Conservation (phyloP, 1,140 invertebrate genomes). For the Aphaenogaster rudis region DNA sequence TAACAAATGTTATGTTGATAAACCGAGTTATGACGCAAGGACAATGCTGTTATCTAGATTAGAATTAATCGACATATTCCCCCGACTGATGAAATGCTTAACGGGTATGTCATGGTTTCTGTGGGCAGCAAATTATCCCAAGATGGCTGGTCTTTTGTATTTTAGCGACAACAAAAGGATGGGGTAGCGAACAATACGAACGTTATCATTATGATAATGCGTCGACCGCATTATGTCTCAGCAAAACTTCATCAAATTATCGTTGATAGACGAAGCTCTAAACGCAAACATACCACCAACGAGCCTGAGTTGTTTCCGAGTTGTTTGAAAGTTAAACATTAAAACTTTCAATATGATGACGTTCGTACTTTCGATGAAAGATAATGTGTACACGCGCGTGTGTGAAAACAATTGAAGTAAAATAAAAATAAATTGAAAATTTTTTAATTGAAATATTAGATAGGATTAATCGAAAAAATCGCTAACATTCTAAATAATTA, state of each 20-base stretch:
- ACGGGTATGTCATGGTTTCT: background rate
- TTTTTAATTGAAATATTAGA: background rate
- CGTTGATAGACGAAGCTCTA: background rate
- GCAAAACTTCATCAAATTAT: slow-evolving; percentile 50
- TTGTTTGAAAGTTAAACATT: slow-evolving; percentile 39
- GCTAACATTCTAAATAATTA: background rate
- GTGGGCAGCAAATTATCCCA: background rate
- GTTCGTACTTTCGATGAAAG: background rate
- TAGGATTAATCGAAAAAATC: background rate
- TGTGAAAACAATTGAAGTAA: background rate
- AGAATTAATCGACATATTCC: slow-evolving; percentile 58
- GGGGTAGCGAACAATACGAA: background rate
- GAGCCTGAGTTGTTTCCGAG: background rate
- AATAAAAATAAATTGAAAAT: background rate
- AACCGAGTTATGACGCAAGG: slow-evolving; percentile 11
- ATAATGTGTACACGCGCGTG: background rate
- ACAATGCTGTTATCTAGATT: slow-evolving; percentile 60
- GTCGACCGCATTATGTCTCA: slow-evolving; percentile 14
- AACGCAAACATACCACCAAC: background rate
- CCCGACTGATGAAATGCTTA: slow-evolving; percentile 49
- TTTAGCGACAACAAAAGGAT: background rate
- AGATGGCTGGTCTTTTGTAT: background rate
- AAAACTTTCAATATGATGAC: background rate
- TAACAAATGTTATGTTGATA: slow-evolving; percentile 42
- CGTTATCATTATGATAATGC: slow-evolving; percentile 54